Base-by-base conservation (phyloP, 2,113 vertebrate species). In the Oophaga pumilio region DNA sequence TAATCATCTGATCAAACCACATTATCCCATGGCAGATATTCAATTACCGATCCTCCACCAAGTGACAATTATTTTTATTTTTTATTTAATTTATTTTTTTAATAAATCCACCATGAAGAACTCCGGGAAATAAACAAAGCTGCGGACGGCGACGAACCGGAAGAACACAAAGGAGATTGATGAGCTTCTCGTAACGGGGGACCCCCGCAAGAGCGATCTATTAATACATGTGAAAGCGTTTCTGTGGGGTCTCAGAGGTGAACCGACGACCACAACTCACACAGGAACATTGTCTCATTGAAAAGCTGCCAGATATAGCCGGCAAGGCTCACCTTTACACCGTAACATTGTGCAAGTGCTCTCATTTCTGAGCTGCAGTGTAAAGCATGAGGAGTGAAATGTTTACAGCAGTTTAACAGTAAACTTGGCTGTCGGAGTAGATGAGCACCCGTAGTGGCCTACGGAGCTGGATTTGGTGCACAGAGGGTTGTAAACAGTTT, bases 1-100 rank as follows among this genome's bases (percentile, higher is more conserved):
- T 64, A 33, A 68, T 56, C 6, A 79, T 62, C 43, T 26, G 57
- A 64, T 68, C 57, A 53, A 86, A 86, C 64, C 74, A 77, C 7
- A 77, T 64, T 64, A 85, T 20, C 17, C 60, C 50, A 43, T 53
- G 11, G 24, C 26, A 71, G 18, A 84, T 18, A 84, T 56, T 73
- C 9, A 71, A 71, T 84, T 18, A 71, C 8, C 60, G 24, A 49
- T 56, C 71, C 7, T 20, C 8, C 17, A 33, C 22, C 20, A 56
- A 57, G 14, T 2, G 33, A 26, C 43, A 33, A 43, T 43, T 43
- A 43, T 43, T 43, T 11, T 20, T 8, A 17, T 9, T 24, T 49
- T 43, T 28, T 43, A 2, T 12, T 50, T 15, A 2, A n/a, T n/a
- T n/a, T 5, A 2, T 43, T 43, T 33, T 43, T 43, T 43, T 43